Base-by-base conservation (phyloP, 2,888 invertebrate species). In the Callosobruchus maculatus region DNA sequence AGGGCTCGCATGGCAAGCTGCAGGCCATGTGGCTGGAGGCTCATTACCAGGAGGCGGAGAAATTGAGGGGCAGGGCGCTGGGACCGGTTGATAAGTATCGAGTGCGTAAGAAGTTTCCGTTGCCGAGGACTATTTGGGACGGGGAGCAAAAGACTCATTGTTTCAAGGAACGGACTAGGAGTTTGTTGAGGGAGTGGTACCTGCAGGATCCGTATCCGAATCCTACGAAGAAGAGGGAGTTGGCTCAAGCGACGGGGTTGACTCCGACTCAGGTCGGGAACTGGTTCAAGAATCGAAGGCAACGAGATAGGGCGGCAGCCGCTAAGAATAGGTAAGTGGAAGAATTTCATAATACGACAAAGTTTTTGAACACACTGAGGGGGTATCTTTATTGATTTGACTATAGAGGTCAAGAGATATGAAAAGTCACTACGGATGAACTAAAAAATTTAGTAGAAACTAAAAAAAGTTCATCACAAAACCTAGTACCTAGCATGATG, bases 151-250 rank as follows among this genome's bases (percentile, higher is more conserved):
- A 97, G 88, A 97, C 96, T 20, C 97, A 97, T 86, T 97, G 97
- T 87, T 97, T 97, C 88, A 97, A 97, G 90, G 96, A 99, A 89
- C 89, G 98, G 79, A 99, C 99, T 85, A 89, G 99, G 81, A 96
- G 97, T 82, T 90, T 98, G 80, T 90, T 99, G 80, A 89, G 99
- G 77, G 99, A 99, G 89, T 99, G 98, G 97, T 99, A 99, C 88
- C 92, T 98, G 74, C 97, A 97, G 88, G 98, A 96, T 88, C 96
- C 96, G n/a, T 97, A 97, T 88, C 97, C 96, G 74, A 97, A 97
- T 88, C 97, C 97, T 67, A 94, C 95, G 78, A 97, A 97, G 89
- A 97, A 97, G 87, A 89, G 96, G 79, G 97, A 97, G 87, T 88
- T 97, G 83, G 97, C 97, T 26, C 93, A 93, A 82, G 95, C 95